Conservation (phyloP, 1,140 invertebrate genomes). For the Pogonomyrmex californicus region DNA sequence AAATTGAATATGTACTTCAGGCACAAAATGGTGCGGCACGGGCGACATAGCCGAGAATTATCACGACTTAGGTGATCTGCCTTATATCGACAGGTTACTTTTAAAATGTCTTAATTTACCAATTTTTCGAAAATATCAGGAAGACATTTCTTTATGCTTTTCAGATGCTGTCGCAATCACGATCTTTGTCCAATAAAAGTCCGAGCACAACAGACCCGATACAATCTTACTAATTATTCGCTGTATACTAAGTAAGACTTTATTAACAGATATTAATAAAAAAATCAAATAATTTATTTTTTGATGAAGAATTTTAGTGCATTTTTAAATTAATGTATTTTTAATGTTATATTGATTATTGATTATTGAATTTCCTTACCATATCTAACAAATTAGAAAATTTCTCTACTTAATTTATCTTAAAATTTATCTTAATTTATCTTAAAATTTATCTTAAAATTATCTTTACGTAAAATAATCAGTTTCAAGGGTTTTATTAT, state of each 20-base stretch:
- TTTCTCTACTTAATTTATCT: background rate
- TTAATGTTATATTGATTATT: background rate
- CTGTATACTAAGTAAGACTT: slow-evolving; percentile 93
- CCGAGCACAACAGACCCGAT: slow-evolving; percentile 90
- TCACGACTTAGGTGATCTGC: slow-evolving; percentile 92
- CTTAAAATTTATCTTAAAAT: background rate
- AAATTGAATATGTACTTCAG: slow-evolving; percentile 85
- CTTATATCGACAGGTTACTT: slow-evolving; percentile 89
- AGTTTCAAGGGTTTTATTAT: slow-evolving; percentile 20
- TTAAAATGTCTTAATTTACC: background rate
- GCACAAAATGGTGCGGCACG: slow-evolving; percentile 96
- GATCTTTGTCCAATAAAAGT: slow-evolving; percentile 94
- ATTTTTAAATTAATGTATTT: background rate
- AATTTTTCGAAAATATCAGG: background rate
- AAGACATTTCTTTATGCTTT: slow-evolving; percentile 69
- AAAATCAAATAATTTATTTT: slow-evolving; percentile 19
- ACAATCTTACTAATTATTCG: slow-evolving; percentile 94
- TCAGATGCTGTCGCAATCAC: slow-evolving; percentile 93
- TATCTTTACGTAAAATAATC: background rate
- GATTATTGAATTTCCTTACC: slow-evolving; percentile 31
- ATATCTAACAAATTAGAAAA: slow-evolving; percentile 14
- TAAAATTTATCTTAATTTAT: too few relatives aligned
- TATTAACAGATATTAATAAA: slow-evolving; percentile 16
- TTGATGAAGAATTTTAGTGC: background rate
- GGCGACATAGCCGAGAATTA: slow-evolving; percentile 94